These are phyloP conservation scores for Sebastiscus albofasciatus DNA, from an alignment of 2,797 vertebrate species.

Conservation along the genomic window DNA sequence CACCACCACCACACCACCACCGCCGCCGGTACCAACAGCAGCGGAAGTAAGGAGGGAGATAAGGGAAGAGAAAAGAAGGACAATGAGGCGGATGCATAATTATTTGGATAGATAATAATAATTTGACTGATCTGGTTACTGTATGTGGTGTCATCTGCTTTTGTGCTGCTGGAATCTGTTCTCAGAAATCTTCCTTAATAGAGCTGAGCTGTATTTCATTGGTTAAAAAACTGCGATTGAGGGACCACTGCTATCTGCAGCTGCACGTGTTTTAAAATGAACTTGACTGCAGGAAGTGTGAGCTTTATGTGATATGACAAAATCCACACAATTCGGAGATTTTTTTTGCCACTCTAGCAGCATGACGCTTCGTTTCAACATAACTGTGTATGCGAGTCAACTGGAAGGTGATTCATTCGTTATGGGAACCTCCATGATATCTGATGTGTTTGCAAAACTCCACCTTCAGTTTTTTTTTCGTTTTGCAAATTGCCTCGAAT, in stretches of 20 bases:
- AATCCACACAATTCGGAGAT: neutral
- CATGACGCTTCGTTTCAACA: neutral
- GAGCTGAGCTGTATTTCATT: neutral
- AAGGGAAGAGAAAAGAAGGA: neutral
- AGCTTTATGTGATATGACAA: neutral
- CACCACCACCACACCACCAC: slow-evolving; percentile 7
- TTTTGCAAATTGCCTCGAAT: no score
- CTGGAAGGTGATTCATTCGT: no score
- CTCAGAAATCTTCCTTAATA: neutral
- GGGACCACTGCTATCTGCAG: neutral
- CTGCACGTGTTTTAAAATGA: neutral
- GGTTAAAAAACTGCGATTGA: neutral
- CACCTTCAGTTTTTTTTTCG: no score
- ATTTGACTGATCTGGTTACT: neutral
- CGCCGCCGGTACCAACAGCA: neutral
- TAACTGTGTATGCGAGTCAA: no score
- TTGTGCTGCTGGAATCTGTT: neutral
- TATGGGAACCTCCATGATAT: no score
- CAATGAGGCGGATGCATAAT: neutral
- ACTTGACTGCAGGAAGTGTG: neutral
- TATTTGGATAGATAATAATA: neutral
- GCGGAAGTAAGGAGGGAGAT: neutral
- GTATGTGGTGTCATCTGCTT: neutral
- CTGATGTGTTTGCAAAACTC: no score
- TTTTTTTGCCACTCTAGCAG: neutral